Evolutionary conservation across 2,888 invertebrate genomes (phyloP), one percentile per base, ranked within the genome.

Genomic region (Kuschelorhynchus macadamiae): DNA sequence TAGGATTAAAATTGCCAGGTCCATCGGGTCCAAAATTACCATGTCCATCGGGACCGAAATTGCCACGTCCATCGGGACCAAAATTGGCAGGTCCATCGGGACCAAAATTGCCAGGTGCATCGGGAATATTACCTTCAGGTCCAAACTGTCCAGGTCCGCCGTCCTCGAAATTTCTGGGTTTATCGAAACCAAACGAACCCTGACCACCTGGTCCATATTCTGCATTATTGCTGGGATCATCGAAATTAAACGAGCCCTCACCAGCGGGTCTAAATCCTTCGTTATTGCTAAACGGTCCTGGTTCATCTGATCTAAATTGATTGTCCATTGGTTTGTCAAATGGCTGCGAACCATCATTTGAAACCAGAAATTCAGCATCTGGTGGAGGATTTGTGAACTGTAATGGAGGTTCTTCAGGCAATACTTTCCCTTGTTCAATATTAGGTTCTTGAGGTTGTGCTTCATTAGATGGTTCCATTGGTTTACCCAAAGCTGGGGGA

Each of bases 201-300:
- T n/a, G 25, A 1, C 47, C 47, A n/a, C 20, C 17, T 1, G 52
- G 39, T 20, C 32, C 52, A 21, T 20, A 52, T 4, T 16, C 5
- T 8, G 16, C 25, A 9, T 12, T 8, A 5, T 17, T 16, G 16
- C 18, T 32, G 5, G 39, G 33, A 36, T 12, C 14, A 42, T 56
- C 56, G 25, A 56, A 56, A 32, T 12, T 30, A 30, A 50, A 50
- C 16, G n/a, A n/a, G n/a, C 30, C 17, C 5, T 14, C 50, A 5
- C 18, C n/a, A n/a, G 33, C 25, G 14, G 16, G 8, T 30, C 20
- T 25, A 25, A 25, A 7, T 7, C 7, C 25, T 25, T 25, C 7
- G 25, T 25, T 25, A 25, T 25, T 7, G 3, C 7, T 7, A 7
- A 25, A 25, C 3, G 25, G 25, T 25, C 25, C 25, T 25, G 25